Evolutionary conservation across 2,113 vertebrate genomes (phyloP).

Genomic region (Hystrix cristata): DNA sequence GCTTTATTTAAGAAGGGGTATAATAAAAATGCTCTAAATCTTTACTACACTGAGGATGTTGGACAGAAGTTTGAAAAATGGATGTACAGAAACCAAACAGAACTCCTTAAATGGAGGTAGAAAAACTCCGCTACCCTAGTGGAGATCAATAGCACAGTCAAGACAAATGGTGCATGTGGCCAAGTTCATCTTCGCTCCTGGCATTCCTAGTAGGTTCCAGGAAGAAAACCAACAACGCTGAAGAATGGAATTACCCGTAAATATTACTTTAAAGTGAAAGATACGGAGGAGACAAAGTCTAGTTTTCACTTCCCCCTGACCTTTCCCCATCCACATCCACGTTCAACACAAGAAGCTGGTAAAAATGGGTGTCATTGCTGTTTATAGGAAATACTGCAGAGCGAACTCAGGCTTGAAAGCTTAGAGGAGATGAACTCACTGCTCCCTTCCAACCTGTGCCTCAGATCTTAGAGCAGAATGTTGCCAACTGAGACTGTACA

Average conservation of each 20-base stretch:
- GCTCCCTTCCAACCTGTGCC: neutral
- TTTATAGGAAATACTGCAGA: neutral
- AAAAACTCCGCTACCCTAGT: neutral
- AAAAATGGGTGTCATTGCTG: neutral
- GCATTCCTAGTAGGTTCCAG: constrained; percentile 54
- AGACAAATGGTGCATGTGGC: constrained; percentile 39
- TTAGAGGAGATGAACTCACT: neutral
- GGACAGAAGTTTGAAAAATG: neutral
- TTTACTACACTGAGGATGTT: neutral
- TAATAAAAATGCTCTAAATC: neutral
- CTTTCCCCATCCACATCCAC: neutral
- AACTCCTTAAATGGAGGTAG: neutral
- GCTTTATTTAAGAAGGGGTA: neutral
- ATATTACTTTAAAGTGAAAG: constrained; percentile 51
- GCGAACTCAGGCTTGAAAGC: neutral
- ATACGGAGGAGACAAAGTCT: neutral
- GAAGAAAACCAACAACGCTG: constrained; percentile 56
- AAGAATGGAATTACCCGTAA: constrained; percentile 49
- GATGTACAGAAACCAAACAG: neutral
- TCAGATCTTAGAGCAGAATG: neutral
- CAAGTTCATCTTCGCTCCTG: constrained; percentile 39
- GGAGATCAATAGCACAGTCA: neutral
- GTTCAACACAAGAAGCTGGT: neutral
- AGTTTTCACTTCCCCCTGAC: neutral
- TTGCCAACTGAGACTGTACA: neutral